A percentile compares a stretch with the other conserved stretches of the same genome.
Evolutionary conservation across 64 coral and sea anemone genomes (phyloP).

Genomic region (Astreopora myriophthalma): DNA sequence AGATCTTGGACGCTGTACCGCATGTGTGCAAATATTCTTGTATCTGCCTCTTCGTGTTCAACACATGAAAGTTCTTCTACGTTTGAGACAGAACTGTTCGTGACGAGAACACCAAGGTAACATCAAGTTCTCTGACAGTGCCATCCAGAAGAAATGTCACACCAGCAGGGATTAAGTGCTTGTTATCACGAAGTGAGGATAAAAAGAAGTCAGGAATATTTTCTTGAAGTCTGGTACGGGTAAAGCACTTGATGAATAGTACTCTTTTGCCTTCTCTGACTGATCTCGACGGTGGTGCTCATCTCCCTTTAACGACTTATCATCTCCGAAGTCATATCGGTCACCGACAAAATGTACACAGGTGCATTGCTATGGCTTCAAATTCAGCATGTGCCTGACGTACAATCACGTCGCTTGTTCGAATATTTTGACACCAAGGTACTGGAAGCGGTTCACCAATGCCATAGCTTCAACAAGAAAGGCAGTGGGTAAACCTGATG

Average conservation of each 20-base stretch:
- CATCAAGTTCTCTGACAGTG: not conserved
- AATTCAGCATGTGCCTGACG: not conserved
- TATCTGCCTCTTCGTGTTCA: not conserved
- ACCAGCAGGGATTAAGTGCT: not conserved
- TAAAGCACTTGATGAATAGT: conserved; percentile 1
- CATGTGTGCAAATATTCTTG: conserved; percentile 1
- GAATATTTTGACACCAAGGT: conserved; percentile 4
- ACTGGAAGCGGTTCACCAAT: conserved; percentile 27
- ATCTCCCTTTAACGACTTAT: conserved; percentile 11
- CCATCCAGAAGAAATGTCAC: conserved; percentile 3
- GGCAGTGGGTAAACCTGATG: not conserved
- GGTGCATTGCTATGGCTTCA: not conserved
- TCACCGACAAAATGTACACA: conserved; percentile 18
- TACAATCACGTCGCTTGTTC: not conserved
- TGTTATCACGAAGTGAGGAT: not conserved
- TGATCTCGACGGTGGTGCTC: not conserved
- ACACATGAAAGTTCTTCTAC: conserved; percentile 15
- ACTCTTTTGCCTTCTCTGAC: not conserved
- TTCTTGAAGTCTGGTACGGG: conserved; percentile 19
- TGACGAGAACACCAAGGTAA: not conserved
- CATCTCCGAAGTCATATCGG: conserved; percentile 17
- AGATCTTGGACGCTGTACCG: conserved; percentile 14
- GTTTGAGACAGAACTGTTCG: not conserved
- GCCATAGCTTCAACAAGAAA: conserved; percentile 48
- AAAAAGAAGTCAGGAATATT: not conserved